A percentile compares a stretch with the other conserved stretches of the same genome.
These are phyloP conservation scores for Ciona savignyi DNA, from an alignment of 23 tunicate genomes.

Conservation along the genomic window DNA sequence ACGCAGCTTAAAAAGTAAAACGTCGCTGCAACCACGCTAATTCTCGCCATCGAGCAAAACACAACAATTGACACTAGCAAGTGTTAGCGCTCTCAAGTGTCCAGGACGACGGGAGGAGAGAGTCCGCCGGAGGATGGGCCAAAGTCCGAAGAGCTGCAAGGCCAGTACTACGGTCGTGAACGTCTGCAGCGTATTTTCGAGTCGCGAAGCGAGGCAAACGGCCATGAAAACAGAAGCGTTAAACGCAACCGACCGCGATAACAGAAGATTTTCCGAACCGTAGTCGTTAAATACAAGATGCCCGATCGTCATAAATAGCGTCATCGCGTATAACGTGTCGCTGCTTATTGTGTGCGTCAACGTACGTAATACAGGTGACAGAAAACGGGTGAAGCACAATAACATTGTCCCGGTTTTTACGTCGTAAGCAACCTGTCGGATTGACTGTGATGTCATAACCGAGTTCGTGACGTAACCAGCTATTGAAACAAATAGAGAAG, in stretches of 20 bases:
- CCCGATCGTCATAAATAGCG: conserved; percentile 33
- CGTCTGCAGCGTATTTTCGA: conserved; percentile 41
- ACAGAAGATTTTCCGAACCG: conserved; percentile 17
- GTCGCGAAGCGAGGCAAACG: conserved; percentile 77
- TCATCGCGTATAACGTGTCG: conserved; percentile 89
- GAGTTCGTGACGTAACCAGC: conserved; percentile 23
- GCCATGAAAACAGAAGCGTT: conserved; percentile 80
- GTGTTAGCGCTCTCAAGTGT: conserved; percentile 14
- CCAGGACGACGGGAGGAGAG: conserved; percentile 23
- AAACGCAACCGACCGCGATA: conserved; percentile 62
- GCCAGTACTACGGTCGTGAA: conserved; percentile 62
- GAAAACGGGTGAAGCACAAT: conserved; percentile 53
- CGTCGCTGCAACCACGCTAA: conserved; percentile 7
- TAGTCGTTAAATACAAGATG: conserved; percentile 81
- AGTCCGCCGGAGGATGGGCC: conserved; percentile 64
- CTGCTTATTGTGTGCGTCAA: conserved; percentile 89
- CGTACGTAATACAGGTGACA: conserved; percentile 70
- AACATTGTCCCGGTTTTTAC: conserved; percentile 44
- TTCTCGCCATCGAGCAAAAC: conserved; percentile 4
- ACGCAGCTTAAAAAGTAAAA: conserved; percentile 11
- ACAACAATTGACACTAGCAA: conserved; percentile 22
- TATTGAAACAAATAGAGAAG: conserved; percentile 3
- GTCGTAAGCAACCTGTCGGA: not conserved
- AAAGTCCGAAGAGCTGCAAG: conserved; percentile 68
- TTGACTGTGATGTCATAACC: not conserved